phyloP scores from a whole-genome alignment of 2,113 vertebrate genomes.

The Pachyramphus minor region DNA sequence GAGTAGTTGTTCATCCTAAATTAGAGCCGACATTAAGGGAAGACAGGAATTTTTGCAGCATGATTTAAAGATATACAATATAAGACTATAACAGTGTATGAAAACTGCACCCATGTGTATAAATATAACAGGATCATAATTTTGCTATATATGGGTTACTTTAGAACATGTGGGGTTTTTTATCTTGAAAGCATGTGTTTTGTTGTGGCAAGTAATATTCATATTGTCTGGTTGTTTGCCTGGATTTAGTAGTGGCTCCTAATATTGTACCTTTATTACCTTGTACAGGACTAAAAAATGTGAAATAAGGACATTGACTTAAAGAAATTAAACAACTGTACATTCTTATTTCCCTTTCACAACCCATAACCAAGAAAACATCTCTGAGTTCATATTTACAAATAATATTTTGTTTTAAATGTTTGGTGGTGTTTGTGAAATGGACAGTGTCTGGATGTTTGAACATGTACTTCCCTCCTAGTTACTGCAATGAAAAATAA shows the following conservation, averaged over 20 bases:
- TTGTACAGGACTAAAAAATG: not conserved
- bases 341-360: not conserved
- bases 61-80: conserved; percentile 83
- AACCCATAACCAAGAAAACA: not conserved
- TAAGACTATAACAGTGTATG: conserved; percentile 71
- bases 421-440: not conserved
- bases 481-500: not conserved
- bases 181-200: conserved; percentile 57
- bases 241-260: not conserved
- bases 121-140: conserved; percentile 75
- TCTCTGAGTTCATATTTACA: not conserved
- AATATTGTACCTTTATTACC: not conserved
- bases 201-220: conserved; percentile 34
- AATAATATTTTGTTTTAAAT: not conserved
- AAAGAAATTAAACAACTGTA: not conserved
- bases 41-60: conserved; percentile 76
- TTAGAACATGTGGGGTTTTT: conserved; percentile 62
- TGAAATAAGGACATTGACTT: not conserved
- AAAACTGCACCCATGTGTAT: conserved; percentile 76
- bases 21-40: conserved; percentile 77
- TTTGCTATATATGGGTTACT: conserved; percentile 67
- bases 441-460: not conserved
- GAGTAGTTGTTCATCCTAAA: conserved; percentile 85
- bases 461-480: not conserved
- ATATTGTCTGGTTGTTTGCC: not conserved